phyloP scores from a whole-genome alignment of 2,797 vertebrate species.

The Galago senegalensis region DNA sequence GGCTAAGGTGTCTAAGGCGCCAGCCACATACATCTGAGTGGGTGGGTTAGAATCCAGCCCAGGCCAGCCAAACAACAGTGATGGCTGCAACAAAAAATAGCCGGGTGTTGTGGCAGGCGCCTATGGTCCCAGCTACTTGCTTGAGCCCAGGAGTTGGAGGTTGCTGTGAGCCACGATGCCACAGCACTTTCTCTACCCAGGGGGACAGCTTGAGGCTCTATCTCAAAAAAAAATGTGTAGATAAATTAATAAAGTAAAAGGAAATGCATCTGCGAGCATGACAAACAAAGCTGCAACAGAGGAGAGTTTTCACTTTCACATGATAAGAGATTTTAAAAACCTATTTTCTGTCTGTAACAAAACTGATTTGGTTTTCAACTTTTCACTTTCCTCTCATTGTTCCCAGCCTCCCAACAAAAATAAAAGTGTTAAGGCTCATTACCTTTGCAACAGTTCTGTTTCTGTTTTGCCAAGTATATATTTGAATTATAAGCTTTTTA shows the following conservation, averaged over 20 bases:
- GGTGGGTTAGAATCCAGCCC: no score
- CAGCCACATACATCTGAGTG: no score
- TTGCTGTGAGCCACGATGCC: no score
- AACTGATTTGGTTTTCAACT: not conserved
- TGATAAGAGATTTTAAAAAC: conserved; percentile 8
- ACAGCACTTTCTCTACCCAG: no score
- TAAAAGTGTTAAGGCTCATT: conserved; percentile 33
- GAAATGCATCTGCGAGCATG: not conserved
- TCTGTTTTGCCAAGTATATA: conserved; percentile 19
- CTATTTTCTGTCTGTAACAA: conserved; percentile 43
- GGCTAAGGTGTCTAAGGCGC: no score
- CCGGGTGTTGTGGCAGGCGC: no score
- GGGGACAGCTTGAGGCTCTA: no score
- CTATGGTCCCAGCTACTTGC: no score
- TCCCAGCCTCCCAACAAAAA: conserved; percentile 15
- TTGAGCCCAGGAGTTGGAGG: no score
- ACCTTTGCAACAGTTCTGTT: not conserved
- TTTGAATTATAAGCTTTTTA: conserved; percentile 23
- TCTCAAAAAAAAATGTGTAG: not conserved
- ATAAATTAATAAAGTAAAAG: conserved; percentile 49
- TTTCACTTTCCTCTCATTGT: not conserved
- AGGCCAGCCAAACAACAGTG: no score
- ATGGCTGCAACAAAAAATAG: no score
- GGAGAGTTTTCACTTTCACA: not conserved
- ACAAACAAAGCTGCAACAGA: conserved; percentile 23